A percentile compares a stretch with the other conserved stretches of the same genome.
These are phyloP conservation scores for Tokudaia tokunoshimensis DNA, from an alignment of 2,797 vertebrate genomes.

Conservation along the genomic window DNA sequence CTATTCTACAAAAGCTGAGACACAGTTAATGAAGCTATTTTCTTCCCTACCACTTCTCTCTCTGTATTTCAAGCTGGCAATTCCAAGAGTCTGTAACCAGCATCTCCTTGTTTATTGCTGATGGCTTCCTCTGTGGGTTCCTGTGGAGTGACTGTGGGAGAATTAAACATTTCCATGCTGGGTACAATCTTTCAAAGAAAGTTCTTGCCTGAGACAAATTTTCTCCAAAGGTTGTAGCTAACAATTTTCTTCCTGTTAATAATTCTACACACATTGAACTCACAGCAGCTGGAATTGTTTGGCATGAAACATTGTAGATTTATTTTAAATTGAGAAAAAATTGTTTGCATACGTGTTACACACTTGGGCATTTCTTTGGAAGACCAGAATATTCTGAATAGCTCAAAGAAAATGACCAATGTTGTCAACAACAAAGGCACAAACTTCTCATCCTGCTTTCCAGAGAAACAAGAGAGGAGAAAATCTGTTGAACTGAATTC, in stretches of 20 bases:
- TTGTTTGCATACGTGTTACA: constrained; percentile 65
- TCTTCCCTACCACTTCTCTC: neutral
- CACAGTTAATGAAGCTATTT: neutral
- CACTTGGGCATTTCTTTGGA: constrained; percentile 46
- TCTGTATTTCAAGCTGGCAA: constrained; percentile 35
- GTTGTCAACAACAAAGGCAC: constrained; percentile 13
- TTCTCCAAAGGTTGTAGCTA: constrained; percentile 75
- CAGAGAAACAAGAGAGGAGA: neutral
- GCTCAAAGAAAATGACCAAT: constrained; percentile 55
- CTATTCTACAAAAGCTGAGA: neutral
- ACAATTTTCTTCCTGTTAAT: constrained; percentile 80
- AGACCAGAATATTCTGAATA: constrained; percentile 51
- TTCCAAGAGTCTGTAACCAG: constrained; percentile 42
- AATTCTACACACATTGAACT: constrained; percentile 75
- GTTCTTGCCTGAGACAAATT: constrained; percentile 77
- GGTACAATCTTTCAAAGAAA: constrained; percentile 75
- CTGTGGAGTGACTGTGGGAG: constrained; percentile 53
- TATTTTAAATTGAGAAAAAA: constrained; percentile 76
- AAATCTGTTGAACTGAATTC: constrained; percentile 25
- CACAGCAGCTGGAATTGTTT: constrained; percentile 77
- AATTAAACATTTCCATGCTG: constrained; percentile 76
- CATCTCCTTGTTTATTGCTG: constrained; percentile 59
- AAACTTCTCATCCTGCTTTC: constrained; percentile 5
- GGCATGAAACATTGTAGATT: constrained; percentile 60
- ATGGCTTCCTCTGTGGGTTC: constrained; percentile 34